Evolutionary conservation across 1,140 invertebrate genomes (phyloP), one percentile per base, ranked within the genome.

Genomic region (Schlechtendalia chinensis): DNA sequence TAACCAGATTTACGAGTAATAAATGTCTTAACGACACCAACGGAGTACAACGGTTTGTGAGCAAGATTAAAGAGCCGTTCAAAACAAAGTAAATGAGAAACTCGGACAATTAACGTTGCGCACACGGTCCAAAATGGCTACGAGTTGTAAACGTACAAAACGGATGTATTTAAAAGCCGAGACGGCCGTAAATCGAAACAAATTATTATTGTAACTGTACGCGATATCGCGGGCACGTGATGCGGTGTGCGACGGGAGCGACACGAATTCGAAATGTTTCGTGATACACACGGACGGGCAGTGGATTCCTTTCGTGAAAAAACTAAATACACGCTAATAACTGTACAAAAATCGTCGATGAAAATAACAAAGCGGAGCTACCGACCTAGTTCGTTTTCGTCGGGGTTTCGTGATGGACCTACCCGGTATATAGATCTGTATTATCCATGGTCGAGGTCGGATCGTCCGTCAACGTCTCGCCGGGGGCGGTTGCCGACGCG

Each of bases 21-120:
- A 77, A 59, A 45, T 59, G 74, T 77, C 74, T 58, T 59, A 77
- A 77, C 53, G 56, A 77, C 56, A 58, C 67, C 67, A 45, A 77
- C 56, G 59, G n/a, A 47, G 56, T 59, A 77, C 54, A 59, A 77
- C 74, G n/a, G 56, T 39, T 56, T 59, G 74, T 59, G n/a, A 14
- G 56, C 32, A 59, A 32, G 54, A 77, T 77, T 77, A 77, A 77
- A 24, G n/a, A 59, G n/a, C 72, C 54, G 39, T 75, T 56, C 29
- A 58, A 74, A 69, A 69, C 19, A 32, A 75, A 56, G 50, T 75
- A 75, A 75, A 75, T 56, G 74, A 22, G 74, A 58, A 58, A 58
- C 53, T 47, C 53, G 53, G 54, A 77, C 54, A 59, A 77, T 77
- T 77, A 77, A 77, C 74, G 39, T 59, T 59, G 56, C 6, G 59